These are phyloP conservation scores for Heteropelma amictum DNA, from an alignment of 2,888 invertebrate species.

Conservation along the genomic window DNA sequence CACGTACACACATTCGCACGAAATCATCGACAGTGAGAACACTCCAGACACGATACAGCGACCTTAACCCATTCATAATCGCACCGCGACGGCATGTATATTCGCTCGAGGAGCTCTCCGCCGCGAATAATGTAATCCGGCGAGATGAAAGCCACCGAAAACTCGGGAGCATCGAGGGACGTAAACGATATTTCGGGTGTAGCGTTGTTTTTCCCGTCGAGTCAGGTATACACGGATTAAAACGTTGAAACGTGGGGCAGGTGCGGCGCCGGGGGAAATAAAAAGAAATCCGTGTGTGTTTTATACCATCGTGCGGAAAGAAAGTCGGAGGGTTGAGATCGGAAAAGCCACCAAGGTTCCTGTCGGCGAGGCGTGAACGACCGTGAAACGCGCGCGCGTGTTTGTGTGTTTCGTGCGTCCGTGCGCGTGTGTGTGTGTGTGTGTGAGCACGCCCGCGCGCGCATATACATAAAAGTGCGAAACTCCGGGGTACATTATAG, in stretches of 20 bases:
- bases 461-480: background rate
- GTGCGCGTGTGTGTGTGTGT: background rate
- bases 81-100: too few relatives aligned
- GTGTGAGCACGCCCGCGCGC: background rate
- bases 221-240: background rate
- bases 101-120: too few relatives aligned
- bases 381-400: conserved; percentile 44
- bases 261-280: background rate
- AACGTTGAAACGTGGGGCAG: background rate
- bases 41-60: background rate
- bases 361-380: conserved; percentile 54
- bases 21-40: background rate
- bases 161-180: too few relatives aligned
- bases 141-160: too few relatives aligned
- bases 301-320: too few relatives aligned
- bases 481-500: too few relatives aligned
- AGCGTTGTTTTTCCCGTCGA: too few relatives aligned
- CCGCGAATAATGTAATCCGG: too few relatives aligned
- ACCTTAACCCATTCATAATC: background rate
- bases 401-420: background rate
- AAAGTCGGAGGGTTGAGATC: conserved; percentile 46
- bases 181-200: too few relatives aligned
- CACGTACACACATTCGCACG: background rate
- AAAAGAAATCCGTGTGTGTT: too few relatives aligned
- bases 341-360: conserved; percentile 49